Base-by-base conservation (phyloP, 2,113 vertebrate species). In the Scolopax mira region DNA sequence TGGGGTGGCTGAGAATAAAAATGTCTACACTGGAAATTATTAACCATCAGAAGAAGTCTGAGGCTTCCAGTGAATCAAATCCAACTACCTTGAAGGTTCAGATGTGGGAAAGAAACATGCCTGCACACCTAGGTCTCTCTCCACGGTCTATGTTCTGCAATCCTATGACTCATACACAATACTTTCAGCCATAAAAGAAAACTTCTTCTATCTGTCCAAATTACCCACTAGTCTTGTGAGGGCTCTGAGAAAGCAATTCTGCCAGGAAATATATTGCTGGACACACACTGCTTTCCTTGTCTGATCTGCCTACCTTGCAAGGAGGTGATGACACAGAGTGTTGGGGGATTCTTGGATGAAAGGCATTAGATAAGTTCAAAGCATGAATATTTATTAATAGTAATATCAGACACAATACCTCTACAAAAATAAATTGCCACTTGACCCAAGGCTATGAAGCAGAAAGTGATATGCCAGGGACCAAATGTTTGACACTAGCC, bases 381-480 rank as follows among this genome's bases (percentile, higher is more conserved):
- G 35, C 24, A 33, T 74, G 15, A 66, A 58, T 66, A 28, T 18
- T 16, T 93, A 90, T 67, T 67, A 93, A 70, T 74, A 92, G 61
- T 19, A 67, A 61, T 67, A 52, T 24, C 69, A 85, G 75, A 55
- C 39, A 16, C 6, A 12, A 39, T 39, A 78, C 28, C 51, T 62
- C 49, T 62, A 62, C 72, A 72, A 86, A 95, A 95, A 94, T 72
- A 88, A 94, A 86, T 62, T 88, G 49, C 75, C 79, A 72, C 72
- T 93, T 95, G 91, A 75, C 72, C 67, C 52, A 48, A 57, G 75
- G 39, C 64, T 85, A 66, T 57, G 41, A 90, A 84, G 72, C 54
- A 80, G 37, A 77, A 93, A 84, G 33, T 3, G 4, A 91, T 70
- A 67, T 84, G 67, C 57, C 74, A 61, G 78, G 60, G 44, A 42